Base-by-base conservation (phyloP, 2,797 vertebrate genomes). In the Enteromius trimaculatus region DNA sequence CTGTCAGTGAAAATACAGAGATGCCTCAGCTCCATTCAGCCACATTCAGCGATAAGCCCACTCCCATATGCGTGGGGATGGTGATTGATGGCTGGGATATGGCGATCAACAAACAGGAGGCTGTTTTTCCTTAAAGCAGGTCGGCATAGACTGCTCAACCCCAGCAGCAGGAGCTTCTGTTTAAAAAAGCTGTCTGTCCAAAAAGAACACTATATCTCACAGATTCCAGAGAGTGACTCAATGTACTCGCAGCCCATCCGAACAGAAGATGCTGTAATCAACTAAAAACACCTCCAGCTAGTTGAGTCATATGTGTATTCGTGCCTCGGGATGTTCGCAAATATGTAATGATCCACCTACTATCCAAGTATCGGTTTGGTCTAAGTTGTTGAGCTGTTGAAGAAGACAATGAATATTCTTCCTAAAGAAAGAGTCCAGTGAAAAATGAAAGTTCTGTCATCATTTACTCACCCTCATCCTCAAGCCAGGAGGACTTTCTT, bases 31-130 rank as follows among this genome's bases (percentile, higher is more conserved):
- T 75, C 21, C 53, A 69, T 81, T 84, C 72, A 70, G 77, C 74
- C 31, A 62, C 19, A 34, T 80, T 82, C 70, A 78, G 79, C 29
- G 68, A 74, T 81, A 86, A 77, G 72, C 72, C 71, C 84, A 83
- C 82, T 51, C 72, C 81, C 51, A 83, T 88, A 79, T 91, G 86
- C 91, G 88, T 87, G 84, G 91, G 90, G 74, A 81, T 82, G 74
- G 88, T 91, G 91, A 93, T 89, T 91, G 91, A 92, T 92, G 88
- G 89, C 87, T 90, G 89, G 90, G 85, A 87, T 84, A 86, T 90
- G 88, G 84, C 90, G 88, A 86, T 79, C 83, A 92, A 89, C 90
- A 91, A 90, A 91, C 90, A 84, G 65, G 68, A 66, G 21, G 81
- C 87, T 87, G 77, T 89, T 88, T 23, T 74, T 72, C 84, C 79